Evolutionary conservation across 2,113 vertebrate species (phyloP).

Genomic region (Xiphias gladius): DNA sequence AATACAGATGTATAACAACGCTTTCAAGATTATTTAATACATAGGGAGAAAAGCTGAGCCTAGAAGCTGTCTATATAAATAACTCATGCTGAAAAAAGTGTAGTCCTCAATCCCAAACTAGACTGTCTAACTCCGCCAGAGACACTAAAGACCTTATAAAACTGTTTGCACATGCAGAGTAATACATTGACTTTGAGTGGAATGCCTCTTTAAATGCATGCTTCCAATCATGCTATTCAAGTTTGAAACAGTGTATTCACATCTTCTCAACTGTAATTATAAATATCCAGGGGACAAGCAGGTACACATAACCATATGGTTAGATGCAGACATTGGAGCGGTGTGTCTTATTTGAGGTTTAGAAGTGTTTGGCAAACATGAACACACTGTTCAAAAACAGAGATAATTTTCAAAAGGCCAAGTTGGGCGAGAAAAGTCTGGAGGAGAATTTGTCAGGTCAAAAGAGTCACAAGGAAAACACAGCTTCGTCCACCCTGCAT

Average conservation of each 20-base stretch:
- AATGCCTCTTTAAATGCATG: not conserved
- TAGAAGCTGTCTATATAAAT: not conserved
- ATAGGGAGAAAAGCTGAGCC: not conserved
- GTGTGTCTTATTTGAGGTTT: constrained; percentile 1
- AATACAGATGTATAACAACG: not conserved
- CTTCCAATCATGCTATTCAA: not conserved
- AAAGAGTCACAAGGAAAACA: constrained; percentile 10
- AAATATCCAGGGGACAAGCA: constrained; percentile 5
- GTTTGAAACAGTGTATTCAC: not conserved
- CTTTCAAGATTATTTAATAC: not conserved
- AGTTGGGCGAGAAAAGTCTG: constrained; percentile 12
- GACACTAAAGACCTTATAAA: not conserved
- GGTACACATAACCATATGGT: constrained; percentile 32
- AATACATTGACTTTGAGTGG: not conserved
- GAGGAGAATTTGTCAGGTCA: constrained; percentile 22
- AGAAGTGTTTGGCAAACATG: constrained; percentile 28
- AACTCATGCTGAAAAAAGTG: not conserved
- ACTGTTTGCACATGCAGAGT: constrained; percentile 15
- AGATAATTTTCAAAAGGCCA: constrained; percentile 16
- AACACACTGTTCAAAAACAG: constrained; percentile 3
- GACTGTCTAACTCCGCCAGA: not conserved
- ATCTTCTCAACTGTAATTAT: not conserved
- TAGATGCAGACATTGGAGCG: constrained; percentile 11
- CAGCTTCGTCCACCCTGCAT: not conserved
- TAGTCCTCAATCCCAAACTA: not conserved